Base-by-base conservation (phyloP, 1,140 invertebrate genomes). In the Monochamus saltuarius region DNA sequence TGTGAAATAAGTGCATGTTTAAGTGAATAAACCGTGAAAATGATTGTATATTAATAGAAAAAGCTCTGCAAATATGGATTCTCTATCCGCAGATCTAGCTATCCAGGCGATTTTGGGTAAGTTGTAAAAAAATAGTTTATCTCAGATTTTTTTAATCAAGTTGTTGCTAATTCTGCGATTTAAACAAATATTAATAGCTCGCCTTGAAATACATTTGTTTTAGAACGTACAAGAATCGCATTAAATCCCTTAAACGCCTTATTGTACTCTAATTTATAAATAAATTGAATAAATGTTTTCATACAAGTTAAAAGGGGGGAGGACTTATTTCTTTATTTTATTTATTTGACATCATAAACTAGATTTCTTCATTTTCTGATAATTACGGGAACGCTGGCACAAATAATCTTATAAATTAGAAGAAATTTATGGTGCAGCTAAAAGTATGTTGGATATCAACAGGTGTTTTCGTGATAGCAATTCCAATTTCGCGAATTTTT, bases 21-120 rank as follows among this genome's bases (percentile, higher is more conserved):
- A 56, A 38, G 51, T 52, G 29, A 17, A 55, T 29, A 22, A 45
- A n/a, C 39, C 13, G 42, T 16, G 17, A 66, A 54, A 61, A 66
- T 66, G 65, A 59, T 40, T 51, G 39, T 59, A 38, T 60, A 63
- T 51, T 56, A 56, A 38, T 62, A 55, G 19, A 39, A 43, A 34
- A 16, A 43, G 45, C 39, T 17, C 22, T 14, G n/a, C 42, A 56
- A 60, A 67, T 64, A 72, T 73, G 72, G 72, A 72, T 54, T 47
- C 62, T 8, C 49, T 72, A 40, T 56, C 69, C n/a, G 67, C 72
- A 29, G 72, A 73, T 63, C 64, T 71, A 49, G 65, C 68, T 8
- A 56, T 71, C 17, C 69, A 71, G 38, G 70, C 65, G 19, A 66
- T 74, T 64, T 61, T 74, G 55, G 71, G 72, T 73, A 50, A 70